These are phyloP conservation scores for Mimumesa dahlbomi DNA, from an alignment of 2,888 invertebrate species.

Conservation along the genomic window DNA sequence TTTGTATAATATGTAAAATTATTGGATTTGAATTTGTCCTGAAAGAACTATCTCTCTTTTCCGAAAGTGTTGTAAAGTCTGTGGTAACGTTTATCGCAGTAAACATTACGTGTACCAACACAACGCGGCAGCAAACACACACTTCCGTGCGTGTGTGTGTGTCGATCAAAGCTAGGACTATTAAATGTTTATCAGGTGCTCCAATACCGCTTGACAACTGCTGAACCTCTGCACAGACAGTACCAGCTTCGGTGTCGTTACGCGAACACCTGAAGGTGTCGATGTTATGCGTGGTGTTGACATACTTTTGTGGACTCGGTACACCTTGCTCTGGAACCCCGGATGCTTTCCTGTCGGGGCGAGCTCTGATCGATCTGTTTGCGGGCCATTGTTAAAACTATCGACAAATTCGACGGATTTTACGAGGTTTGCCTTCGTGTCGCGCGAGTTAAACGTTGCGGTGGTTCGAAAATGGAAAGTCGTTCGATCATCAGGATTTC, in stretches of 20 bases:
- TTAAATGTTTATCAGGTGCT: slow-evolving; percentile 13
- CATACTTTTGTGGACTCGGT: slow-evolving; percentile 17
- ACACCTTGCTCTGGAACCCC: not conserved
- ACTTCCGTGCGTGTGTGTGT: not conserved
- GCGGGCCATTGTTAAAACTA: not conserved
- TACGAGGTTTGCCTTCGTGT: not conserved
- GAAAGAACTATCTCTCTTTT: no score
- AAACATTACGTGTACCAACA: no score
- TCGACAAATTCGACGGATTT: slow-evolving; percentile 11
- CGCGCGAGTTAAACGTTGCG: slow-evolving; percentile 6
- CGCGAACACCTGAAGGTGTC: slow-evolving; percentile 16
- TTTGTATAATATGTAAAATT: no score
- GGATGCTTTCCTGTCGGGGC: not conserved
- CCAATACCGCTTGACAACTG: slow-evolving; percentile 14
- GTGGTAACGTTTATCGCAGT: not conserved
- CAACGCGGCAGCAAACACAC: no score
- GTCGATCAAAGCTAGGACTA: slow-evolving; percentile 5
- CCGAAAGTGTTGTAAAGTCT: no score
- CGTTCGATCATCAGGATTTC: slow-evolving; percentile 6
- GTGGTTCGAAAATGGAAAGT: not conserved
- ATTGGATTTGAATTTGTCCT: no score
- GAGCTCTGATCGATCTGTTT: slow-evolving; percentile 2
- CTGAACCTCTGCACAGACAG: slow-evolving; percentile 13
- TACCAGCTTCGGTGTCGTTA: slow-evolving; percentile 3
- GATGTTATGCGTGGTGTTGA: slow-evolving; percentile 21